phyloP scores from a whole-genome alignment of 2,888 invertebrate species.

The Andrena dorsata region DNA sequence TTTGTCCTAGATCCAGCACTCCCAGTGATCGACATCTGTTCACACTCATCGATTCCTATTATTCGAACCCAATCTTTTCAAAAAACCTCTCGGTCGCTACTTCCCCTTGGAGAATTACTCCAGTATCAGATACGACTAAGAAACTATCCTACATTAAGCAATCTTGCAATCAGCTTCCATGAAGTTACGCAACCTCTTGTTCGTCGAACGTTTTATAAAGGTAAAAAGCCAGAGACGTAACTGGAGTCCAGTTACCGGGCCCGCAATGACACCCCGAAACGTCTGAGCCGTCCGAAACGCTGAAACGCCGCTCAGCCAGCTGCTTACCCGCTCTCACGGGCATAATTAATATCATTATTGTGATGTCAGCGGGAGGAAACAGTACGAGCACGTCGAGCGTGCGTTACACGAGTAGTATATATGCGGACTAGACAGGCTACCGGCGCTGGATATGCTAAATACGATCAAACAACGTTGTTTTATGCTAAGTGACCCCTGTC shows the following conservation, averaged over 20 bases:
- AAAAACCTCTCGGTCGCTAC: background rate
- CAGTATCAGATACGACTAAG: background rate
- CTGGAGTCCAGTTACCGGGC: background rate
- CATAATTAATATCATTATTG: constrained; percentile 76
- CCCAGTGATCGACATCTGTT: background rate
- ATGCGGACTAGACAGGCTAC: constrained; percentile 67
- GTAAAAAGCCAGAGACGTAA: constrained; percentile 2
- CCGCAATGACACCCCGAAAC: constrained; percentile 14
- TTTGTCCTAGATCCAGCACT: background rate
- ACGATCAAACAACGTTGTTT: constrained; percentile 74
- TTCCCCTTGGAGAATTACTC: background rate
- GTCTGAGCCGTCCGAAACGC: constrained; percentile 40
- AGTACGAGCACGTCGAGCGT: constrained; percentile 62
- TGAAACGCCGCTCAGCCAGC: constrained; percentile 48
- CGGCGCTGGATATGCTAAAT: constrained; percentile 69
- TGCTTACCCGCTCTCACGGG: constrained; percentile 50
- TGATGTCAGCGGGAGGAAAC: constrained; percentile 70
- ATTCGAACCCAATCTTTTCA: background rate
- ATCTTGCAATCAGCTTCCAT: background rate
- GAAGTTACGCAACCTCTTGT: background rate
- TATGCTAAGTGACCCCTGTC: constrained; percentile 72
- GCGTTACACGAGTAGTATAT: constrained; percentile 72
- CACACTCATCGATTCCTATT: background rate
- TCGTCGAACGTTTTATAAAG: background rate
- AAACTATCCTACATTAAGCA: background rate